Evolutionary conservation across 1,140 invertebrate species (phyloP).

Genomic region (Diachasma alloeum): DNA sequence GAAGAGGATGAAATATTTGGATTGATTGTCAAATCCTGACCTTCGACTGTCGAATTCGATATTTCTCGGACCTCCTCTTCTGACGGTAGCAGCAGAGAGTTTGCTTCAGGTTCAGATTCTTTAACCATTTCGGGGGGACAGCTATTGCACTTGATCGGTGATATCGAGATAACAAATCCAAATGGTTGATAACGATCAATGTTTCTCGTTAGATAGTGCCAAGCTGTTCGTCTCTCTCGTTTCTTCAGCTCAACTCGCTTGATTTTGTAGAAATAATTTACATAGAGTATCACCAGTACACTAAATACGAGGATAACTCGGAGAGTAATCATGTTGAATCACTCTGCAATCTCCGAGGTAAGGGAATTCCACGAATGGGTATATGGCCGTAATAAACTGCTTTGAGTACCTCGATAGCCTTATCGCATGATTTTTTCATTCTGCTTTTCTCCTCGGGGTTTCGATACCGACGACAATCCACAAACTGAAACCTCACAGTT

Average conservation of each 20-base stretch:
- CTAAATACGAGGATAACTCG: not conserved
- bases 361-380: not conserved
- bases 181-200: not conserved
- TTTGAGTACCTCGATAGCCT: not conserved
- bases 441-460: not conserved
- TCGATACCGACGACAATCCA: not conserved
- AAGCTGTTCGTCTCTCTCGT: not conserved
- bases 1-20: not conserved
- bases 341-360: not conserved
- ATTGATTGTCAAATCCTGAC: not conserved
- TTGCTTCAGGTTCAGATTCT: not conserved
- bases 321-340: not conserved
- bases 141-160: not conserved
- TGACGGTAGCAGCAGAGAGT: not conserved
- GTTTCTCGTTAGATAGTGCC: not conserved
- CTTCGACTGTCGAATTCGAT: not conserved
- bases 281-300: not conserved
- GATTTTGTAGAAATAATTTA: not conserved
- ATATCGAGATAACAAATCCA: not conserved
- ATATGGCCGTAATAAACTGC: not conserved
- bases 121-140: not conserved
- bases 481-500: constrained; percentile 1
- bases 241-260: not conserved
- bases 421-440: not conserved
- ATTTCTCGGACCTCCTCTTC: not conserved